Evolutionary conservation across 2,113 vertebrate species (phyloP).

Genomic region (Martes martes): DNA sequence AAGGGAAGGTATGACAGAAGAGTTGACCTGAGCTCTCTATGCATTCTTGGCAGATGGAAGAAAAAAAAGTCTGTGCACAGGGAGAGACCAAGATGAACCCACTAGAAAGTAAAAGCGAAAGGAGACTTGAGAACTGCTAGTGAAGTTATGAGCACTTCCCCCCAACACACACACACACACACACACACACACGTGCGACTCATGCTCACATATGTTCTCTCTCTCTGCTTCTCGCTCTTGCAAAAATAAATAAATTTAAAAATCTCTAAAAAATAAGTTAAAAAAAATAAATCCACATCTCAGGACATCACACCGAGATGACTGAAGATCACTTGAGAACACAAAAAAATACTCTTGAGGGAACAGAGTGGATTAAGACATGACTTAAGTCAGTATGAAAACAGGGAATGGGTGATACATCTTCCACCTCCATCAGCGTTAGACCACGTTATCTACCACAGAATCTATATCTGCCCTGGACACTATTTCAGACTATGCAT

Average conservation of each 20-base stretch:
- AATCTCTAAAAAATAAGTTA: too few species aligned
- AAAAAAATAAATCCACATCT: neutral
- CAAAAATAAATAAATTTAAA: too few species aligned
- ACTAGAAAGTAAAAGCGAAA: neutral
- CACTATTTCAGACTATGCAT: neutral
- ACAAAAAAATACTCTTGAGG: neutral
- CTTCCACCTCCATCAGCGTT: neutral
- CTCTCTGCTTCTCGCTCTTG: too few species aligned
- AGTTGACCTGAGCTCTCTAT: neutral
- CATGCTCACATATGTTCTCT: too few species aligned
- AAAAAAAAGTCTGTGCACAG: neutral
- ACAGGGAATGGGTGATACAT: neutral
- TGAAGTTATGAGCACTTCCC: neutral
- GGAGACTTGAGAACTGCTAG: neutral
- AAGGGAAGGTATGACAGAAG: too few species aligned
- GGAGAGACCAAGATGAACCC: neutral
- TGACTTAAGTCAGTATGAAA: neutral
- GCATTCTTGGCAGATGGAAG: neutral
- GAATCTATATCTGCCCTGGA: neutral
- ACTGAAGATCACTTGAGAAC: neutral
- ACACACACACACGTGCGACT: neutral
- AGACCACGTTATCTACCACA: neutral
- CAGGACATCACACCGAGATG: neutral
- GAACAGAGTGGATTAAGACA: neutral
- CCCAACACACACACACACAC: too few species aligned